Conservation (phyloP, 2,113 vertebrate genomes). For the Anolis sagrei region DNA sequence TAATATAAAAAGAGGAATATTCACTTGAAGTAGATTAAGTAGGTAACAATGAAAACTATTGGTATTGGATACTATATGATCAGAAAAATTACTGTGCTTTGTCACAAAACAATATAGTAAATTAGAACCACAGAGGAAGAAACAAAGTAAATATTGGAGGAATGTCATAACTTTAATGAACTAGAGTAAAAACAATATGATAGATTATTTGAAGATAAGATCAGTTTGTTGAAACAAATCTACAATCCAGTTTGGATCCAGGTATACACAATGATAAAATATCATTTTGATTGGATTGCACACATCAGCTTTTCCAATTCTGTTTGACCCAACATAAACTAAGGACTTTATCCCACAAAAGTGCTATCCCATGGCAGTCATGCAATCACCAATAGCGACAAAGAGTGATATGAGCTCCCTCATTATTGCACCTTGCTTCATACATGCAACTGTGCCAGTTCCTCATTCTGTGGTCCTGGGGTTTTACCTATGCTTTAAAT, state of each 20-base stretch:
- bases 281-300: slow-evolving; percentile 20
- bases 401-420: too few species aligned
- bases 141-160: neutral
- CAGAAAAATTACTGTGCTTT: neutral
- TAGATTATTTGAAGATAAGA: neutral
- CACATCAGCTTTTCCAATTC: neutral
- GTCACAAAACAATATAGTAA: neutral
- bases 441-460: too few species aligned
- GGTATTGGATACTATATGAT: neutral
- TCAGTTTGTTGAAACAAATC: neutral
- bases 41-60: neutral
- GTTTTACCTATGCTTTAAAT: too few species aligned
- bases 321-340: neutral
- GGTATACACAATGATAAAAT: neutral
- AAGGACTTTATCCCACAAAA: too few species aligned
- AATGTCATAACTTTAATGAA: slow-evolving; percentile 1
- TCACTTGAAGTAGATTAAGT: neutral
- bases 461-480: too few species aligned
- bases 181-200: neutral
- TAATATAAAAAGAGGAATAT: neutral
- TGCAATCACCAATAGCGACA: too few species aligned
- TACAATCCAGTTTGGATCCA: neutral
- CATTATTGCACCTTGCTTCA: too few species aligned
- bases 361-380: too few species aligned
- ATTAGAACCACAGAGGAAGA: neutral